Percentiles rank a stretch among this genome's conserved stretches.
phyloP scores from a whole-genome alignment of 2,113 vertebrate genomes.

The Parotia lawesii region DNA sequence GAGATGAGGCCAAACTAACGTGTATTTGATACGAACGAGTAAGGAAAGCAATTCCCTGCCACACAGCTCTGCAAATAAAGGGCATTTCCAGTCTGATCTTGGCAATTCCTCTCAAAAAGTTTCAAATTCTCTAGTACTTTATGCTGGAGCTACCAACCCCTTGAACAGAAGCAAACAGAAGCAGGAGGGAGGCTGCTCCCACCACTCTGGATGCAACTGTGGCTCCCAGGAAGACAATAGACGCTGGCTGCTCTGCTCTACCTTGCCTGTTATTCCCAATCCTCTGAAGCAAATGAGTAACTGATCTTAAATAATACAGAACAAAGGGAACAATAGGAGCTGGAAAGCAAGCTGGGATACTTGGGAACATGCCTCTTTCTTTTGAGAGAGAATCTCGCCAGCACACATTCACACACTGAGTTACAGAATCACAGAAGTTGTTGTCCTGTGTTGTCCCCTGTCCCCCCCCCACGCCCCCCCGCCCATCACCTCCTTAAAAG shows the following conservation, averaged over 20 bases:
- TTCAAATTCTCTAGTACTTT: not conserved
- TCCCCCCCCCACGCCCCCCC: accelerated
- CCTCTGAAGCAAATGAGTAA: conserved; percentile 34
- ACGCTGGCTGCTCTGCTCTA: not conserved
- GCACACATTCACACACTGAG: not conserved
- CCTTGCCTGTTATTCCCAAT: conserved; percentile 1
- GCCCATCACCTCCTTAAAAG: not conserved
- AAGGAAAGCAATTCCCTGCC: not conserved
- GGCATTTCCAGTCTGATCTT: not conserved
- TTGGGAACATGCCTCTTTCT: not conserved
- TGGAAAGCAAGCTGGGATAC: conserved; percentile 7
- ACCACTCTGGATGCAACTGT: not conserved
- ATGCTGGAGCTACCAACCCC: not conserved
- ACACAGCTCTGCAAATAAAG: not conserved
- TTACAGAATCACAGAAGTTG: not conserved
- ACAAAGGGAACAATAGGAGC: conserved; percentile 55
- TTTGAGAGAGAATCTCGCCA: not conserved
- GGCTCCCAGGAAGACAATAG: not conserved
- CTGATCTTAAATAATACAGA: conserved; percentile 45
- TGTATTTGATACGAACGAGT: accelerated
- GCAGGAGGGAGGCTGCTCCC: not conserved
- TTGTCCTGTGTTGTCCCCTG: not conserved
- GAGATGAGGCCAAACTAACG: not conserved
- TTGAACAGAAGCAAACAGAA: not conserved
- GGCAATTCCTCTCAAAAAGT: not conserved